phyloP scores from a whole-genome alignment of 2,797 vertebrate species.

The Pantherophis vulpinus region DNA sequence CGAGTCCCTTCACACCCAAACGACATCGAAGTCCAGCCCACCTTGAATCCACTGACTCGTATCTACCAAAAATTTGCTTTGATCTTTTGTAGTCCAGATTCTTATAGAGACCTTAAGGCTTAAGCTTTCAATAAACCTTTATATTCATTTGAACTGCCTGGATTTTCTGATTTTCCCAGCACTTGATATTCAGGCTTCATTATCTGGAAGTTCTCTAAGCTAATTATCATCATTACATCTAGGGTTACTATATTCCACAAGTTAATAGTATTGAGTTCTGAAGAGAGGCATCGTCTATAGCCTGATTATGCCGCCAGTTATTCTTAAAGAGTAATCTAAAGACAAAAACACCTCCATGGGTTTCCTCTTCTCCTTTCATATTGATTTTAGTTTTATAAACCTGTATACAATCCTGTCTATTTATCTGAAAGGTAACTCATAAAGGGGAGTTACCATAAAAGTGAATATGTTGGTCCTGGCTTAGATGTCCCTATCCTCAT shows the following conservation, averaged over 20 bases:
- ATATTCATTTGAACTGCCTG: not conserved
- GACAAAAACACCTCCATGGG: not conserved
- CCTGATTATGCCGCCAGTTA: not conserved
- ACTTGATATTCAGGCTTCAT: not conserved
- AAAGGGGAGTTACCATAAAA: not conserved
- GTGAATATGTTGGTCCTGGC: not conserved
- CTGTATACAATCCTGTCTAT: not conserved
- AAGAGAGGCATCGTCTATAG: not conserved
- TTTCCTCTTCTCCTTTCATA: not conserved
- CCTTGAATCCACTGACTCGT: not conserved
- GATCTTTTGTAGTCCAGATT: not conserved
- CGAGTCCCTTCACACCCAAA: not conserved
- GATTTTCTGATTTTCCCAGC: not conserved
- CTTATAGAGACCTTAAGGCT: not conserved
- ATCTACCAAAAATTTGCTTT: not conserved
- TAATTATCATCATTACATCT: not conserved
- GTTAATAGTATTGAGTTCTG: not conserved
- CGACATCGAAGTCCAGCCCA: not conserved
- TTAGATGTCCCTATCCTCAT: not conserved
- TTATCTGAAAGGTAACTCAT: not conserved
- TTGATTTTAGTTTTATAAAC: not conserved
- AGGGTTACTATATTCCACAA: not conserved
- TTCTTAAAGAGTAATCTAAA: not conserved
- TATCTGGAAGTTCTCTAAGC: not conserved
- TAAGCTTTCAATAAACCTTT: not conserved